Evolutionary conservation across 2,797 vertebrate species (phyloP), one percentile per base, ranked within the genome.

Genomic region (Clarias fuscus): DNA sequence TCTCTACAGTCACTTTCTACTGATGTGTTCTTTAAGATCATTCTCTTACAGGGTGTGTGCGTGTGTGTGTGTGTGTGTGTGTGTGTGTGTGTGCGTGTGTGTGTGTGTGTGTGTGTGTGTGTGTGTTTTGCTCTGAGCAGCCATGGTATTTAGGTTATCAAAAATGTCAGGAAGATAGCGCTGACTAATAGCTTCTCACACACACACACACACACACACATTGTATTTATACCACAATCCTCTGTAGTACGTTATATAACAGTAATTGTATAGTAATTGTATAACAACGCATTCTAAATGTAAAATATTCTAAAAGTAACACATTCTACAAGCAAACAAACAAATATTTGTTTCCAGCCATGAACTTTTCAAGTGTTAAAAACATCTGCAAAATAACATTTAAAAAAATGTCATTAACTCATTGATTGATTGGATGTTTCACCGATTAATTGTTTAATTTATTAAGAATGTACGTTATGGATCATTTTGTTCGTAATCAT

Each of bases 51-150:
- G 1, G 27, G 27, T 56, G 33, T 48, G 11, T 53, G 13, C 7
- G 4, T 3, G 5, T 76, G 43, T 56, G 48, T 76, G 40, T 73
- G 71, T 71, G 7, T 71, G 33, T 73, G 43, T 56, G 73, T 76
- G 75, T 77, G 75, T 77, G 73, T 76, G 73, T 30, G 30, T 1
- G 30, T 1, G 30, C 30, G 30, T 1, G 30, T 27, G 72, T 27
- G 71, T 73, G 72, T 27, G 72, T 53, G 40, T 73, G 72, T 27
- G 72, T 53, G 40, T 75, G 72, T 53, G 72, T 75, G 71, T 73
- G 40, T 71, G 30, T 20, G 40, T 61, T 22, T 61, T 18, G 72
- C 24, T 27, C 48, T 58, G 73, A 76, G 48, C 3, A 56, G 73
- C n/a, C 8, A 7, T 30, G 71, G 71, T 48, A 73, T 73, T 73